Percentiles rank a stretch among this genome's conserved stretches.
Conservation (phyloP, 2,888 invertebrate species). For the Sinodicranocentrus sp. region DNA sequence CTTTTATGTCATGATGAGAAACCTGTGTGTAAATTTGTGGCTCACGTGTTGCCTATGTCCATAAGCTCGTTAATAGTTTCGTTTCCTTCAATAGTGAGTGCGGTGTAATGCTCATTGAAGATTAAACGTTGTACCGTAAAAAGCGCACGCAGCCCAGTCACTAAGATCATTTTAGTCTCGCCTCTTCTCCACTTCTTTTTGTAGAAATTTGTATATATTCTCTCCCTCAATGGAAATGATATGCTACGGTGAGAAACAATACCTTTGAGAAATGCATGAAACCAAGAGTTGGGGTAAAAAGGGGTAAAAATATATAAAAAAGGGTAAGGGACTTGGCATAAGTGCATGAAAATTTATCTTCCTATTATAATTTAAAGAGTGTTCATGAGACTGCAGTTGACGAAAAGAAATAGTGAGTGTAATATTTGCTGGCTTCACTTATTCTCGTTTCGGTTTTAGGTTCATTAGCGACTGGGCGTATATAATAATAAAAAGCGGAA, state of each 20-base stretch:
- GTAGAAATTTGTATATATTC: too few species aligned
- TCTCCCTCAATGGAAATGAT: too few species aligned
- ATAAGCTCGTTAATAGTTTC: constrained; percentile 19
- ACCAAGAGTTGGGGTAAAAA: too few species aligned
- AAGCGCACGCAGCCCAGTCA: constrained; percentile 39
- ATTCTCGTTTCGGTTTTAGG: constrained; percentile 69
- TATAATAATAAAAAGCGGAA: constrained; percentile 56
- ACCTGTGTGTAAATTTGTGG: constrained; percentile 30
- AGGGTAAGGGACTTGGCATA: constrained; percentile 8
- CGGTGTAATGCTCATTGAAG: constrained; percentile 26
- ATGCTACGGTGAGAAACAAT: too few species aligned
- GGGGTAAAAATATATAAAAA: constrained; percentile 1
- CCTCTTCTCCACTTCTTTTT: constrained; percentile 4
- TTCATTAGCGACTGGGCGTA: constrained; percentile 73
- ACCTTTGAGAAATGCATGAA: neutral
- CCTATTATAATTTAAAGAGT: constrained; percentile 52
- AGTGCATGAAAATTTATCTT: constrained; percentile 54
- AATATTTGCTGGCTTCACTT: constrained; percentile 14
- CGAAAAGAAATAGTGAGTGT: constrained; percentile 44
- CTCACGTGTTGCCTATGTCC: constrained; percentile 24
- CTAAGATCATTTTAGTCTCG: constrained; percentile 30
- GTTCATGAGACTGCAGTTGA: constrained; percentile 35
- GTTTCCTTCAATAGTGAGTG: constrained; percentile 8
- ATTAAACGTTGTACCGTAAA: constrained; percentile 23
- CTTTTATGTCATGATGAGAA: constrained; percentile 35